phyloP scores from a whole-genome alignment of 2,888 invertebrate species.

The Coleophora flavipennella region DNA sequence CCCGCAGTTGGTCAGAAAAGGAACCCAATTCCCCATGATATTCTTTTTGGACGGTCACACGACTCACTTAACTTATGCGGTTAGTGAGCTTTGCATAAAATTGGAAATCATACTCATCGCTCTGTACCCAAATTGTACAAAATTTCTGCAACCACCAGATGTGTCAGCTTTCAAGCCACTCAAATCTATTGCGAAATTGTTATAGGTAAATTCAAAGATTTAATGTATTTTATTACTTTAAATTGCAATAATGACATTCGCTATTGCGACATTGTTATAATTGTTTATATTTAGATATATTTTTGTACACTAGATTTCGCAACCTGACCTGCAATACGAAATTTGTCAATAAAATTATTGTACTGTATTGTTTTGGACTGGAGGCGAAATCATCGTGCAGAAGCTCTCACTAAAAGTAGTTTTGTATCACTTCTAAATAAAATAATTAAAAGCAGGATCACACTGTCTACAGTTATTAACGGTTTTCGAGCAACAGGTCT shows the following conservation, averaged over 20 bases:
- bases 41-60: constrained; percentile 11
- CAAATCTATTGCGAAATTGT: constrained; percentile 13
- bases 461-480: constrained; percentile 7
- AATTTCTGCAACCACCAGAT: constrained; percentile 13
- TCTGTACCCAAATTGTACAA: constrained; percentile 11
- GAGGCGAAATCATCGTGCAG: constrained; percentile 9
- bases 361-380: constrained; percentile 9
- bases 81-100: constrained; percentile 8
- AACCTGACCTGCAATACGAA: no score
- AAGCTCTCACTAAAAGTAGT: constrained; percentile 9
- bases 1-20: neutral
- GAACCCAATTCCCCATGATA: constrained; percentile 3
- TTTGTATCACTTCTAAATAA: constrained; percentile 7
- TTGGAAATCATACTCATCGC: constrained; percentile 12
- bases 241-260: no score
- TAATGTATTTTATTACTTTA: no score
- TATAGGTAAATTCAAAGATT: no score
- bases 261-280: no score
- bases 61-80: constrained; percentile 10
- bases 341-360: no score
- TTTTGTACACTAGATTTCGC: no score
- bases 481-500: constrained; percentile 9
- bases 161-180: constrained; percentile 11
- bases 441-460: constrained; percentile 3
- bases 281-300: no score